These are phyloP conservation scores for Tilapia sparmanii DNA, from an alignment of 2,113 vertebrate species.

Conservation along the genomic window DNA sequence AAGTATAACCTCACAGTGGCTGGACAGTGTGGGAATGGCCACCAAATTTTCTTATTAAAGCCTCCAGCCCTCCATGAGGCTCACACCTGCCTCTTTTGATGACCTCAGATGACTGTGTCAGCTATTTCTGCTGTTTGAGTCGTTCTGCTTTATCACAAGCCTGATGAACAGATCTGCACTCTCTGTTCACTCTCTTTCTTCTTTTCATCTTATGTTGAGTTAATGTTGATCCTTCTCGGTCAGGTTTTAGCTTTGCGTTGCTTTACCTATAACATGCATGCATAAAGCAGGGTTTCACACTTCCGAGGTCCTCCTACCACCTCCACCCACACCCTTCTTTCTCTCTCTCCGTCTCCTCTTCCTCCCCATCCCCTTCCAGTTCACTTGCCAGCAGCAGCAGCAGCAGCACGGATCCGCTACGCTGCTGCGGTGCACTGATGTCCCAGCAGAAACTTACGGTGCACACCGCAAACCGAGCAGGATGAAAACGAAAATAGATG, in stretches of 20 bases:
- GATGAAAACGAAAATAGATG: not conserved
- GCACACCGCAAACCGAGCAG: not conserved
- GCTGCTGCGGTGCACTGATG: not conserved
- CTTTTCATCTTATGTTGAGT: not conserved
- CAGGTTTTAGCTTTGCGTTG: not conserved
- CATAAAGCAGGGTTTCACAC: not conserved
- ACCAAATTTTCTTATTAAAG: conserved; percentile 16
- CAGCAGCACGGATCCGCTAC: not conserved
- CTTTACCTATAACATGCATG: not conserved
- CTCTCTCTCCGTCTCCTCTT: not conserved
- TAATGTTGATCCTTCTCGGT: not conserved
- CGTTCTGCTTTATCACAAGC: not conserved
- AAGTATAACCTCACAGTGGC: not conserved
- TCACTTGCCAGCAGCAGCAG: not conserved
- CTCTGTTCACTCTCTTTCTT: not conserved
- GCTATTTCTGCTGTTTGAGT: not conserved
- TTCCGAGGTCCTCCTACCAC: conserved; percentile 4
- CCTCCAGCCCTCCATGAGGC: not conserved
- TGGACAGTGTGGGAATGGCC: not conserved
- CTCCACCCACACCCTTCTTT: not conserved
- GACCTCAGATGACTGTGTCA: not conserved
- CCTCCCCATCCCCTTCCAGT: conserved; percentile 8
- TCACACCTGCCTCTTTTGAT: not conserved
- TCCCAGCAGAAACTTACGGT: not conserved
- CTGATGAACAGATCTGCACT: not conserved